Evolutionary conservation across 1,140 invertebrate species (phyloP).

Genomic region (Penaeus japonicus): DNA sequence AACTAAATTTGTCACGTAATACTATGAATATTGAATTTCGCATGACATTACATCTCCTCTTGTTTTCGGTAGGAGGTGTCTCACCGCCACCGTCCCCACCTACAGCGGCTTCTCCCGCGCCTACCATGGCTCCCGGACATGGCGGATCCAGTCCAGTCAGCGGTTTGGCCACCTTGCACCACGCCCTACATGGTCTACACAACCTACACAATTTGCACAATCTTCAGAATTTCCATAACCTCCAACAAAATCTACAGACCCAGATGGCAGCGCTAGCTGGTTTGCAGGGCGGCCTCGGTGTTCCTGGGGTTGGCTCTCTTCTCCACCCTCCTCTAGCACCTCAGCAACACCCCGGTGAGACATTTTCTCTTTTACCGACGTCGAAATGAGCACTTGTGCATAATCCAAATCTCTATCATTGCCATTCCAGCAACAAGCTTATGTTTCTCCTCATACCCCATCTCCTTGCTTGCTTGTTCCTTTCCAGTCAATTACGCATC

Average conservation of each 20-base stretch:
- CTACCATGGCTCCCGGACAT: conserved; percentile 46
- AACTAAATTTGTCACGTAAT: too few species aligned
- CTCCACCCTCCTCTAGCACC: conserved; percentile 41
- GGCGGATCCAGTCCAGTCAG: conserved; percentile 30
- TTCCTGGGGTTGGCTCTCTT: conserved; percentile 42
- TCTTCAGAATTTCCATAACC: conserved; percentile 57
- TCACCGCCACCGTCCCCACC: conserved; percentile 44
- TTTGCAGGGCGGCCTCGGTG: conserved; percentile 39
- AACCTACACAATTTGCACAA: conserved; percentile 58
- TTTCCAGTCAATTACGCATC: too few species aligned
- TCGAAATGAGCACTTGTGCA: too few species aligned
- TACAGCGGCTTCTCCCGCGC: conserved; percentile 40
- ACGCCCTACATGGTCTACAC: conserved; percentile 55
- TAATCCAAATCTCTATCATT: not conserved
- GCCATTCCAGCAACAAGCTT: not conserved
- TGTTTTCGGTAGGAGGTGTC: conserved; percentile 36
- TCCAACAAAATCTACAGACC: conserved; percentile 53
- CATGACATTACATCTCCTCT: not conserved
- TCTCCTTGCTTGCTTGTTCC: too few species aligned
- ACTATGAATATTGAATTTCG: too few species aligned
- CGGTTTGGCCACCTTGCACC: conserved; percentile 53
- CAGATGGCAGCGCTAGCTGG: conserved; percentile 52
- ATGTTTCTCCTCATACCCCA: too few species aligned
- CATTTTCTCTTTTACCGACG: too few species aligned
- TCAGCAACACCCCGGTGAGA: conserved; percentile 45